These are phyloP conservation scores for Antigone vipio DNA, from an alignment of 2,113 vertebrate species.

Conservation along the genomic window DNA sequence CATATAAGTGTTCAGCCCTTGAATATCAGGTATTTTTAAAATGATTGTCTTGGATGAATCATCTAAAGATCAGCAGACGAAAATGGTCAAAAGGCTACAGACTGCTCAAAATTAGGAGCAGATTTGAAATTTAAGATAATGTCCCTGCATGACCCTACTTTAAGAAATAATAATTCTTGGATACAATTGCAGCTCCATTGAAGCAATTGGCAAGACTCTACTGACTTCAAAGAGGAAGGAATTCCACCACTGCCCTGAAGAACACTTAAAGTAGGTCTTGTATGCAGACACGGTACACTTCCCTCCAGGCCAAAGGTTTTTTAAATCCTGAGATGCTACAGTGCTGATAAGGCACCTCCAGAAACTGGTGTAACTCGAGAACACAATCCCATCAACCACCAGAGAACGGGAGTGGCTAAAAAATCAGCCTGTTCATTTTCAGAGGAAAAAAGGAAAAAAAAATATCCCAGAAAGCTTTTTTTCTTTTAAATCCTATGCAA, in stretches of 20 bases:
- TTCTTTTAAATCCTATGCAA: not conserved
- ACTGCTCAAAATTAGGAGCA: constrained; percentile 21
- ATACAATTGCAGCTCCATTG: not conserved
- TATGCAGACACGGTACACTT: not conserved
- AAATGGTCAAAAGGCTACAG: not conserved
- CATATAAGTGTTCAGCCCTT: not conserved
- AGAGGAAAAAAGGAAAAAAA: not conserved
- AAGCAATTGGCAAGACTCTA: constrained; percentile 20
- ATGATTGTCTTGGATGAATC: not conserved
- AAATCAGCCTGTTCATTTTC: not conserved
- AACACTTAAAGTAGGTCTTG: not conserved
- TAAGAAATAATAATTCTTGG: constrained; percentile 27
- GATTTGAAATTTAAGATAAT: not conserved
- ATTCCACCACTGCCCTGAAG: not conserved
- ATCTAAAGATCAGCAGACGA: not conserved
- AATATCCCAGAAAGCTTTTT: not conserved
- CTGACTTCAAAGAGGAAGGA: constrained; percentile 8
- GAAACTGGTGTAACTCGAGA: not conserved
- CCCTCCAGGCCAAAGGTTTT: not conserved
- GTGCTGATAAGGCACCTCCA: not conserved
- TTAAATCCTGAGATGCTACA: not conserved
- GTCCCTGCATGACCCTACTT: not conserved
- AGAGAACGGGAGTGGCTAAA: not conserved
- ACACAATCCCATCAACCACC: not conserved
- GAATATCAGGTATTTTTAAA: not conserved